Evolutionary conservation across 2,888 invertebrate species (phyloP), one percentile per base, ranked within the genome.

Genomic region (Pegoplata infirma): DNA sequence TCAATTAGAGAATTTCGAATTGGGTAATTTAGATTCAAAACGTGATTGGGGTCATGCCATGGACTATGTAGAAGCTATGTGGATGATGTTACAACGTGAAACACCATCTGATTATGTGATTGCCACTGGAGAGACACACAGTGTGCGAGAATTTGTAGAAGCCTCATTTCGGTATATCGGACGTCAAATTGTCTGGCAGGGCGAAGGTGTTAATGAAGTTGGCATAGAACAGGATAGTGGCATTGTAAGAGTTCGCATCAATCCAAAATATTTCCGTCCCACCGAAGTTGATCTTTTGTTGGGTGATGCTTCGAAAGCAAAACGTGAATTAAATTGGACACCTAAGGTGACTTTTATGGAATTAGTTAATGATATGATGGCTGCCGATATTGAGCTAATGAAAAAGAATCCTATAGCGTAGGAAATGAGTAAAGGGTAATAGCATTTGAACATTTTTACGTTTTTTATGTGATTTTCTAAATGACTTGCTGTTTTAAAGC

Each of bases 61-160:
- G 89, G 98, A 98, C 90, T 98, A 98, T 89, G 96, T 98, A 6
- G 96, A 98, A 95, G 99, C 98, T 0, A 99, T 99, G 99, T 99
- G 99, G 98, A 90, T 98, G 88, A 99, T 99, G 97, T 91, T 99
- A 14, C 99, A 99, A 88, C 95, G 95, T 86, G 94, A 97, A 0
- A 89, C 91, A 36, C 96, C 99, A 0, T 96, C 98, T 63, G 99
- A 99, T 90, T 99, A 95, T 91, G 99, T 99, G 5, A 97, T 99
- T 83, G 98, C 99, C 5, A 98, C 98, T 0, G 98, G 98, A 0
- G 96, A 97, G 88, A 93, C 95, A 12, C 98, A 98, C 90, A 98
- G 97, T 88, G 99, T 99, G 0, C 91, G 97, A 10, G 97, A 99
- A 90, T 99, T 99, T 91, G 97, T 99, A 0, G 97, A 97, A 89